A percentile compares a stretch with the other conserved stretches of the same genome.
These are phyloP conservation scores for Bungarus multicinctus DNA, from an alignment of 2,113 vertebrate genomes.

Conservation along the genomic window DNA sequence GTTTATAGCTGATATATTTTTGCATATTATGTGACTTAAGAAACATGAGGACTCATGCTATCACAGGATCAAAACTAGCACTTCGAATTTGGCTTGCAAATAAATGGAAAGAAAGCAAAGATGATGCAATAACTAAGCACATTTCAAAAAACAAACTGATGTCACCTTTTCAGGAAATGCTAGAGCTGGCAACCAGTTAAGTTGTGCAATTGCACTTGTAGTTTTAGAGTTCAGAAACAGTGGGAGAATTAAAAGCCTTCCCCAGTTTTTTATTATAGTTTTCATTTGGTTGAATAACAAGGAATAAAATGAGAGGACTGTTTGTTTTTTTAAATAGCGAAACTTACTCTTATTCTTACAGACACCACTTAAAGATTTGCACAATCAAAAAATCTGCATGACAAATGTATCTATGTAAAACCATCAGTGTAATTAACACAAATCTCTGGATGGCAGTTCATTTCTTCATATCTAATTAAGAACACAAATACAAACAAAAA, in stretches of 20 bases:
- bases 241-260: background rate
- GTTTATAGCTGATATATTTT: slow-evolving; percentile 35
- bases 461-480: slow-evolving; percentile 52
- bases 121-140: background rate
- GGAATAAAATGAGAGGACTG: slow-evolving; percentile 24
- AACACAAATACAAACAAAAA: slow-evolving; percentile 32
- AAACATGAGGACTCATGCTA: slow-evolving; percentile 23
- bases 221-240: background rate
- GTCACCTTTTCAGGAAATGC: background rate
- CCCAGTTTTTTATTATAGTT: background rate
- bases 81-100: background rate
- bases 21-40: slow-evolving; percentile 37
- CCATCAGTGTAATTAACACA: slow-evolving; percentile 38
- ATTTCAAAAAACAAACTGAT: background rate
- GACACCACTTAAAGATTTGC: slow-evolving; percentile 24
- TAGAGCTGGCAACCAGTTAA: background rate
- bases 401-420: slow-evolving; percentile 57
- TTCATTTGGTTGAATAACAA: slow-evolving; percentile 27
- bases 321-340: background rate
- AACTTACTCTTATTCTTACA: background rate
- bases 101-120: background rate
- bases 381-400: slow-evolving; percentile 42
- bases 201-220: background rate
- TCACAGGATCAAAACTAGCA: background rate
- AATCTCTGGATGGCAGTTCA: slow-evolving; percentile 60